Base-by-base conservation (phyloP, 2,888 invertebrate genomes). In the Sarcophaga subvicina region DNA sequence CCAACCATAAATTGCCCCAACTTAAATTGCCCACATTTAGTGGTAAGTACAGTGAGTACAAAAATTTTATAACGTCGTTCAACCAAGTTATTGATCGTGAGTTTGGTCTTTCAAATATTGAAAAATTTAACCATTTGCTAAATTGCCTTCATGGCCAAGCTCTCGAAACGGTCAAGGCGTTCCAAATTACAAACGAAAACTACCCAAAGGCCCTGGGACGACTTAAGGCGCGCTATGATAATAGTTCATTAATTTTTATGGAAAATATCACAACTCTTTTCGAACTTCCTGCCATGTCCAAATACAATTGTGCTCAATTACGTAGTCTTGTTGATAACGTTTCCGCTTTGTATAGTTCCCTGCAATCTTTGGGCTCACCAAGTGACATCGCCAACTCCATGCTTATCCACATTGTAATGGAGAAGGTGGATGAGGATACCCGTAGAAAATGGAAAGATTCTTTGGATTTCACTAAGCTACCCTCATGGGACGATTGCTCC, bases 361-460 rank as follows among this genome's bases (percentile, higher is more conserved):
- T 77, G 1, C 49, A 27, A 25, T 83, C 78, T 37, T 22, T 73
- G 14, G 77, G 78, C 27, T 83, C 78, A 59, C 22, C 3, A 37
- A 79, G 71, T 59, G 83, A 85, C 25, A 80, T 88, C 25, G 49
- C 64, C 2, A 77, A 85, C 22, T 73, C 87, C 5, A 37, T 62
- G n/a, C 20, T 62, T 8, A 62, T 22, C 5, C 22, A 62, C n/a
- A 62, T 20, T 8, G 78, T 75, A 0, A 76, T 80, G 79, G 63
- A 78, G 37, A 83, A 81, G 12, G 81, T 85, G 12, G 84, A 88
- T 60, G 37, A 72, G 2, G 80, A 80, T 22, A 82, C 80, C 5
- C 71, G 27, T 71, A 69, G 64, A 1, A 85, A 77, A 20, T 85
- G 85, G 87, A 85, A 87, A 25, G 81, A 87, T 4, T 71, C 83